phyloP scores from a whole-genome alignment of 2,797 vertebrate species.

The Dermochelys coriacea region DNA sequence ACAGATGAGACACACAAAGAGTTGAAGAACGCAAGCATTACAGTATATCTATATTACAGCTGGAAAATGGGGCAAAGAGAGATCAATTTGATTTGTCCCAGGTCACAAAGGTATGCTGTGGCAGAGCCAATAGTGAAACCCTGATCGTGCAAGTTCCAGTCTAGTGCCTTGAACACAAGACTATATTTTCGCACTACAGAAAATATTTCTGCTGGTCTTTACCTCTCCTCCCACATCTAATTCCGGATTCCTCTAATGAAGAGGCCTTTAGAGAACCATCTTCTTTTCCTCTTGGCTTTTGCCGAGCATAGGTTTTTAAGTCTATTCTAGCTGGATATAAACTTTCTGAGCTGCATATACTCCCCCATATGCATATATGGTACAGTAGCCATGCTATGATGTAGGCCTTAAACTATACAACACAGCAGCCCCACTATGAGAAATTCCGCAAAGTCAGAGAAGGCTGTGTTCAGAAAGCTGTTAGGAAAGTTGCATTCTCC shows the following conservation, averaged over 20 bases:
- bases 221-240: not conserved
- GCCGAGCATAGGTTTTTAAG: not conserved
- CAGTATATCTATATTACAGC: not conserved
- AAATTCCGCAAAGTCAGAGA: not conserved
- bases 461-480: slow-evolving; percentile 21
- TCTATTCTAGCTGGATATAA: not conserved
- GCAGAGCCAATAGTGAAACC: not conserved
- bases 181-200: not conserved
- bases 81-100: not conserved
- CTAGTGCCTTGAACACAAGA: not conserved
- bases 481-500: slow-evolving; percentile 19
- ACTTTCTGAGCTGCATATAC: not conserved
- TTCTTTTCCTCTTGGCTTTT: not conserved
- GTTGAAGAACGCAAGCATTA: not conserved
- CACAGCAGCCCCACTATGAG: not conserved
- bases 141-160: not conserved
- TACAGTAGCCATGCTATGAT: not conserved
- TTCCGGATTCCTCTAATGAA: not conserved
- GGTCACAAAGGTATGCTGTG: not conserved
- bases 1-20: not conserved
- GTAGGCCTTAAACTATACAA: not conserved
- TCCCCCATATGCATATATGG: not conserved
- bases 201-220: not conserved
- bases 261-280: not conserved
- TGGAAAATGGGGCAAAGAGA: not conserved